Base-by-base conservation (phyloP, 2,797 vertebrate genomes). In the Anas acuta region DNA sequence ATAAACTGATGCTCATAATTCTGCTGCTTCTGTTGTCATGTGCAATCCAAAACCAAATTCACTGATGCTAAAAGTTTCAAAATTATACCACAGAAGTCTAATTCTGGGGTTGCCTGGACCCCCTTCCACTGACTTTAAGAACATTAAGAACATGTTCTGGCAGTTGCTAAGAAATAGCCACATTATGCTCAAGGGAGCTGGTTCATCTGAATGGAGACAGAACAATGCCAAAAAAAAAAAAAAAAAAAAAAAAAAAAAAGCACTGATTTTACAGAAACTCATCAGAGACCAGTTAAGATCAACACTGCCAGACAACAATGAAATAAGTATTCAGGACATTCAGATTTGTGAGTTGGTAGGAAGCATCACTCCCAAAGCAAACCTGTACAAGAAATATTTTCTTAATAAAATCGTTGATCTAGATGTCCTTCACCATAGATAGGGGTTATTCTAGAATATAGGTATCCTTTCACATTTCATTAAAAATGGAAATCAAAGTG, bases 1-100 rank as follows among this genome's bases (percentile, higher is more conserved):
- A 94, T 91, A 97, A 97, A 95, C 22, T 47, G 21, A 54, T 71
- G 39, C 35, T 89, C 84, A 79, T 86, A 87, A 92, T 89, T 96
- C 72, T 89, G 21, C 60, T 90, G 26, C 45, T 96, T 92, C 70
- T 90, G 92, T 92, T 71, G 45, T 76, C 73, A 64, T 13, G 88
- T 94, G 77, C 78, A 80, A 57, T 75, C 84, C 26, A 53, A 70
- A 91, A 95, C 90, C 86, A 72, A 95, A 66, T 67, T 95, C 80
- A 94, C 60, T 76, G 62, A 15, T 87, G 62, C 22, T 79, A 62
- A 85, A 32, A 75, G 39, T 65, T 90, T 93, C 47, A 84, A 71
- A 83, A 71, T 91, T 56, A 93, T 39, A 66, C 10, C n/a, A 47
- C 7, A 41, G 64, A 83, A 45, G 7, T 62, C 13, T 3, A 7